Conservation (phyloP, 2,888 invertebrate species). For the Tupiocoris notatus region DNA sequence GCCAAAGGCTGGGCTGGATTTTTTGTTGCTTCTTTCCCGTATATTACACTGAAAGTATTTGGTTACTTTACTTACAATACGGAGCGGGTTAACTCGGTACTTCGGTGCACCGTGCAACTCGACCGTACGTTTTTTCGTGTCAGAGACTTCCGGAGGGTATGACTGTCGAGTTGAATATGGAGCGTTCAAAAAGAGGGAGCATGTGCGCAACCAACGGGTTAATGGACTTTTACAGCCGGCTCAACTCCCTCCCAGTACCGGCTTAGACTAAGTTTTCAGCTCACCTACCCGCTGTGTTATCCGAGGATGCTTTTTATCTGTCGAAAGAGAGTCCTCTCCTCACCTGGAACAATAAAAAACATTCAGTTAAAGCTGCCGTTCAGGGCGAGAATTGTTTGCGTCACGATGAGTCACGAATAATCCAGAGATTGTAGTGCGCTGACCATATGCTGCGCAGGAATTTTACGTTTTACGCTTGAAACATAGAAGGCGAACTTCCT, state of each 20-base stretch:
- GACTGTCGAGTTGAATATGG: background rate
- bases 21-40: background rate
- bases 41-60: background rate
- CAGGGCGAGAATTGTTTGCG: background rate
- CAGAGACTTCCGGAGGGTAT: background rate
- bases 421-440: background rate
- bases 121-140: background rate
- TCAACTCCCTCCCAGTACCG: background rate
- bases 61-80: background rate
- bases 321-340: background rate
- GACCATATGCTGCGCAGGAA: background rate
- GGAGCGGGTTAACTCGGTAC: background rate
- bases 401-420: background rate
- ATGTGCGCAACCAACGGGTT: conserved; percentile 37
- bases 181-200: background rate
- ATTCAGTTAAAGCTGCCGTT: background rate
- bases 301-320: background rate
- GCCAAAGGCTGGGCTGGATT: background rate
- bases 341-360: conserved; percentile 29
- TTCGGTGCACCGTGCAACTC: background rate
- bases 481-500: too few species aligned
- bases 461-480: background rate
- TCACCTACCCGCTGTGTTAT: background rate
- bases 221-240: conserved; percentile 19
- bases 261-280: background rate